These are phyloP conservation scores for Andricus quercusramuli DNA, from an alignment of 2,888 invertebrate species.

Conservation along the genomic window DNA sequence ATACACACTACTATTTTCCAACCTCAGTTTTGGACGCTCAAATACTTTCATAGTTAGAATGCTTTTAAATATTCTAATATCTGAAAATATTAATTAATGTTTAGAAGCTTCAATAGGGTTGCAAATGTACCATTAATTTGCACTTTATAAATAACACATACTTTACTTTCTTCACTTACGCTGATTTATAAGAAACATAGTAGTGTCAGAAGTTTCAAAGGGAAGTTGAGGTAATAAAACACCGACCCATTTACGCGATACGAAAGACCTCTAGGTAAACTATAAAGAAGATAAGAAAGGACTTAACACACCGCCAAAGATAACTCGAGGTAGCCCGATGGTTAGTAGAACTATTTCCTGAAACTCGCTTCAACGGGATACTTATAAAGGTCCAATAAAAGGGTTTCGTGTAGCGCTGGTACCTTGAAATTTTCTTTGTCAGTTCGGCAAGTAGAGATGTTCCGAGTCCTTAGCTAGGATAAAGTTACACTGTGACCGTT, in stretches of 20 bases:
- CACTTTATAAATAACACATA: too few relatives aligned
- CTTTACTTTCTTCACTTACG: background rate
- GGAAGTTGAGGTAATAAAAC: background rate
- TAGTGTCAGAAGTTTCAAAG: background rate
- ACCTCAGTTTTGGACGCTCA: too few relatives aligned
- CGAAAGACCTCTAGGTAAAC: background rate
- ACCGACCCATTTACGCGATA: background rate
- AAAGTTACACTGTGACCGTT: background rate
- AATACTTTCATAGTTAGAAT: too few relatives aligned
- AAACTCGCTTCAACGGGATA: slow-evolving; percentile 19
- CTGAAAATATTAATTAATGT: too few relatives aligned
- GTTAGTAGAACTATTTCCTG: slow-evolving; percentile 6
- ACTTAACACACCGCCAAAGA: slow-evolving; percentile 6
- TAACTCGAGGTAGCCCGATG: background rate
- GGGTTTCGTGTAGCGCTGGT: background rate
- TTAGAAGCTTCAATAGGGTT: too few relatives aligned
- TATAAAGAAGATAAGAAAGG: slow-evolving; percentile 17
- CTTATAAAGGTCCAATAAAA: background rate
- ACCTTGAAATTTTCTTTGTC: slow-evolving; percentile 24
- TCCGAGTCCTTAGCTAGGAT: slow-evolving; percentile 1
- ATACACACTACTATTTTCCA: too few relatives aligned
- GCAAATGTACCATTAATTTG: too few relatives aligned
- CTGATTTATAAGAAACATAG: background rate
- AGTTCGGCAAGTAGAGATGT: background rate
- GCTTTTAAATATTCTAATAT: too few relatives aligned